Evolutionary conservation across 2,113 vertebrate species (phyloP).

Genomic region (Gambusia holbrooki): DNA sequence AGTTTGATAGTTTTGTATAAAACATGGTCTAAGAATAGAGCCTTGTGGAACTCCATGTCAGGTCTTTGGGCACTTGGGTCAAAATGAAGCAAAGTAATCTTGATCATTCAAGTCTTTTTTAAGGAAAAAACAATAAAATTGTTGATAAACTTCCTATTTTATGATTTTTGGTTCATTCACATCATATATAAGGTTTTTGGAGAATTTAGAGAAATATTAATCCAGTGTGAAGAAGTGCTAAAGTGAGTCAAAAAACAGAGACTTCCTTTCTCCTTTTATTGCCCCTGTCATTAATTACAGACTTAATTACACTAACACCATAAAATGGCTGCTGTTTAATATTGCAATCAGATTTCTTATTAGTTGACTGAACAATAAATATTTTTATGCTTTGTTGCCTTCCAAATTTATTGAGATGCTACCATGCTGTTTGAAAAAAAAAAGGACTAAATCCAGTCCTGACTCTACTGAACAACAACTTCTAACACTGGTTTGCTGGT

Average conservation of each 20-base stretch:
- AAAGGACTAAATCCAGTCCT: constrained; percentile 35
- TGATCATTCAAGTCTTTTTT: not conserved
- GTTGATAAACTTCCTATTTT: not conserved
- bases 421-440: constrained; percentile 31
- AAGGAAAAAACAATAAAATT: not conserved
- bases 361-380: constrained; percentile 71
- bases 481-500: not conserved
- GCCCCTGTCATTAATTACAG: constrained; percentile 66
- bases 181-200: no score
- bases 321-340: constrained; percentile 60
- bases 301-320: constrained; percentile 66
- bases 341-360: constrained; percentile 74
- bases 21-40: not conserved
- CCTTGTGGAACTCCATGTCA: not conserved
- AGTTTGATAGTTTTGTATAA: not conserved
- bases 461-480: constrained; percentile 22
- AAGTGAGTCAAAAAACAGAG: not conserved
- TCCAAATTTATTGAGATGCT: constrained; percentile 54
- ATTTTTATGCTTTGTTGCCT: constrained; percentile 49
- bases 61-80: not conserved
- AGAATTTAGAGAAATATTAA: not conserved
- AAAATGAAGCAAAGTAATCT: not conserved
- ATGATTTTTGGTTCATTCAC: not conserved
- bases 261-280: constrained; percentile 26
- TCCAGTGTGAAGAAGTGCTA: not conserved